Evolutionary conservation across 2,888 invertebrate species (phyloP), one percentile per base, ranked within the genome.

Genomic region (Iselma pallidipennis): DNA sequence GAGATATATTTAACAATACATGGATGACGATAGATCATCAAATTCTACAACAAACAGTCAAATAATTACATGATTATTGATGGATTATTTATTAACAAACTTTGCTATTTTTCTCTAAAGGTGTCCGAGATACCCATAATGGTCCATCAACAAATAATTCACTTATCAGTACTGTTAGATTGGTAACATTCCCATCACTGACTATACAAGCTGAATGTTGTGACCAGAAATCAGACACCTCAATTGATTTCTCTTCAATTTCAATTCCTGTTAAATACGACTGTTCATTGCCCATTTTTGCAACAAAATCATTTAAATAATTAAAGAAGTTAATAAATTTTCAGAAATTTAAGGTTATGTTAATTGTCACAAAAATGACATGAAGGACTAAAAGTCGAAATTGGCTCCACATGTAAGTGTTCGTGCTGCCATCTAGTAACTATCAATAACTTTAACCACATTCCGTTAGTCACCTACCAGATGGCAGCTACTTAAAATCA

Each of bases 21-120:
- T 0, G 96, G 96, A 82, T 96, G 95, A 0, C 95, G 88, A 80
- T 92, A 89, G 59, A 92, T 87, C 84, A 91, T 90, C 62, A 95
- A 84, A 82, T 92, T 93, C 95, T 95, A 81, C 57, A 87, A 85
- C n/a, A 60, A 60, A 31, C 7, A 33, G 37, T 16, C 52, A n/a
- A n/a, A n/a, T n/a, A n/a, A n/a, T 51, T 23, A 51, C 45, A 26
- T 56, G 37, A 55, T 29, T 23, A 25, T 54, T n/a, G 6, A 19
- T 64, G 4, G 21, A 14, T 48, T 19, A 21, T 9, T 9, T 19
- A 52, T 53, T 14, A 10, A 33, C 12, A 14, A 45, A 92, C 93
- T 83, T 92, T 92, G 14, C 91, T 89, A 72, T 88, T 88, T 78
- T 90, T 88, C 76, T 92, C 91, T 71, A 93, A 81, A 2, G 92